Conservation (phyloP, 2,113 vertebrate genomes). For the Geococcyx californianus region DNA sequence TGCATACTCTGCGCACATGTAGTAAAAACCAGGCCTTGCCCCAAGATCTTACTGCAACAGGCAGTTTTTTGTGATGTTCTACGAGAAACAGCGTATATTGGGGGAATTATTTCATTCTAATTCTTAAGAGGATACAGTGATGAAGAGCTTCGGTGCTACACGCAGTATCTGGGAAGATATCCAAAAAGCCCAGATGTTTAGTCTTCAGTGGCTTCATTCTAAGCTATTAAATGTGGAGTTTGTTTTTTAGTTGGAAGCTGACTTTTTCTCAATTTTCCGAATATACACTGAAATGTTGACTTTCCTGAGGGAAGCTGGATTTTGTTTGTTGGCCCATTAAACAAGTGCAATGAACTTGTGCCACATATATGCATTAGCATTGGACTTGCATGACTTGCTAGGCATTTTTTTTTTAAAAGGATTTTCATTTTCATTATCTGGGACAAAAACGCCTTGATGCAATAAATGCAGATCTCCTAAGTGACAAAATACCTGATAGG, state of each 20-base stretch:
- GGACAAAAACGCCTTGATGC: background rate
- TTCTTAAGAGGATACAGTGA: background rate
- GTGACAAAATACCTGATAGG: background rate
- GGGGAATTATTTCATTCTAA: background rate
- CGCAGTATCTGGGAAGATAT: background rate
- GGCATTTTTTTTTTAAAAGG: background rate
- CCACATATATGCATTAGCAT: background rate
- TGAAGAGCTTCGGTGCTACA: background rate
- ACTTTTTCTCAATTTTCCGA: conserved; percentile 5
- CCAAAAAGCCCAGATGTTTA: conserved; percentile 45
- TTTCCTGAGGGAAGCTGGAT: background rate
- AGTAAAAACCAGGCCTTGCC: background rate
- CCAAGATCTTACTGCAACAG: background rate
- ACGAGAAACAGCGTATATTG: background rate
- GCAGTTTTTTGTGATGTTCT: background rate
- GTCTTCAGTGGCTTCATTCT: conserved; percentile 29
- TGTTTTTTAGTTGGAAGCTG: conserved; percentile 38
- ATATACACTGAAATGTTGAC: background rate
- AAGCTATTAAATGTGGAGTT: conserved; percentile 28
- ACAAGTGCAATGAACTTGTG: background rate
- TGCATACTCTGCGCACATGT: background rate
- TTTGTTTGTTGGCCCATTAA: background rate
- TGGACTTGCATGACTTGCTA: background rate
- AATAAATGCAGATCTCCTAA: background rate
- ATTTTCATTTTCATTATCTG: background rate